Percentiles rank a stretch among this genome's conserved stretches.
phyloP scores from a whole-genome alignment of 2,797 vertebrate genomes.

The Erpetoichthys calabaricus region DNA sequence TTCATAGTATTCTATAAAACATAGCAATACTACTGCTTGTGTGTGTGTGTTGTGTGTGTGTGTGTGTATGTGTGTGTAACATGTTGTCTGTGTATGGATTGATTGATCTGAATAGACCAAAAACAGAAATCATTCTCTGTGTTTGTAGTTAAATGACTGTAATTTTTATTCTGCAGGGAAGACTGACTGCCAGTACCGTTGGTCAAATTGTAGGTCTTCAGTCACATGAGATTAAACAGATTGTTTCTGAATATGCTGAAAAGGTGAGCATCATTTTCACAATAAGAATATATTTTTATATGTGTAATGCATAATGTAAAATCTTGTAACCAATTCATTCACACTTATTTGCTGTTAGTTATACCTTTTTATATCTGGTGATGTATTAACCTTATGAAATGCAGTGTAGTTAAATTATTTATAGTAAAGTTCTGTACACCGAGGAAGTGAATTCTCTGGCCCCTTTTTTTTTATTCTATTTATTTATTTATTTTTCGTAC shows the following conservation, averaged over 20 bases:
- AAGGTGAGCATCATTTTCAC: constrained; percentile 51
- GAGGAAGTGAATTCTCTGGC: too few relatives aligned
- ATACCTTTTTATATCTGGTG: too few relatives aligned
- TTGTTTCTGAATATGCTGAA: constrained; percentile 82
- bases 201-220: constrained; percentile 89
- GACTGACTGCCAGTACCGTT: constrained; percentile 77
- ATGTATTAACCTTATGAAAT: too few relatives aligned
- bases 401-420: too few relatives aligned
- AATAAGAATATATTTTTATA: too few relatives aligned
- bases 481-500: too few relatives aligned
- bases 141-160: background rate
- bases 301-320: too few relatives aligned
- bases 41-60: background rate
- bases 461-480: too few relatives aligned
- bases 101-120: background rate
- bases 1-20: too few relatives aligned
- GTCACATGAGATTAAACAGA: constrained; percentile 88
- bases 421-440: too few relatives aligned
- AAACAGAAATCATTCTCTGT: background rate
- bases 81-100: background rate
- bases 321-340: too few relatives aligned
- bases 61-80: background rate
- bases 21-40: background rate
- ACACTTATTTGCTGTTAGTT: too few relatives aligned
- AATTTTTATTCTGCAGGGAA: constrained; percentile 51